Conservation (phyloP, 2,113 vertebrate species). For the Laterallus jamaicensis region DNA sequence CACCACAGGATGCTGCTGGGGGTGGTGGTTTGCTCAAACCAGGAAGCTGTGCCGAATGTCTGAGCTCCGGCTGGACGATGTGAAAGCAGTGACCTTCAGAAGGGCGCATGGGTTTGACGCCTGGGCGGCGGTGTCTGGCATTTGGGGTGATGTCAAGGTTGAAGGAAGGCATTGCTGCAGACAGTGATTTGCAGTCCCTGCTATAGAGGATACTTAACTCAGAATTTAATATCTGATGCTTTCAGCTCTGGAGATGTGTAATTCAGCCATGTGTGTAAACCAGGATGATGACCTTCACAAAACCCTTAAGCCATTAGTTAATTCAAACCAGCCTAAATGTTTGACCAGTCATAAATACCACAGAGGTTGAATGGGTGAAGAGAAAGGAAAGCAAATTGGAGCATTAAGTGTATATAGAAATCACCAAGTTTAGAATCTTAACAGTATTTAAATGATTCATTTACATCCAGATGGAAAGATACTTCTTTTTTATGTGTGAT, state of each 20-base stretch:
- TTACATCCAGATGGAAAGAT: neutral
- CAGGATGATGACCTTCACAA: slow-evolving; percentile 19
- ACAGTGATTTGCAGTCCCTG: neutral
- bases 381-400: neutral
- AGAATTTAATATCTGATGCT: neutral
- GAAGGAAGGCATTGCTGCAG: neutral
- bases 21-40: neutral
- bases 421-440: neutral
- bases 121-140: neutral
- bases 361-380: neutral
- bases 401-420: neutral
- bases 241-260: slow-evolving; percentile 18
- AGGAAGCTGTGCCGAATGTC: neutral
- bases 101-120: neutral
- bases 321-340: neutral
- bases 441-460: neutral
- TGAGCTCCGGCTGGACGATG: accelerated
- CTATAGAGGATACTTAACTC: neutral
- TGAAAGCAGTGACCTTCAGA: neutral
- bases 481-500: neutral
- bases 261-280: slow-evolving; percentile 32
- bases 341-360: neutral
- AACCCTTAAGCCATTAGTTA: slow-evolving; percentile 37
- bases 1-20: accelerated
- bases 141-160: neutral